A percentile compares a stretch with the other conserved stretches of the same genome.
Conservation (phyloP, 2,113 vertebrate genomes). For the Cryptotis parvus region DNA sequence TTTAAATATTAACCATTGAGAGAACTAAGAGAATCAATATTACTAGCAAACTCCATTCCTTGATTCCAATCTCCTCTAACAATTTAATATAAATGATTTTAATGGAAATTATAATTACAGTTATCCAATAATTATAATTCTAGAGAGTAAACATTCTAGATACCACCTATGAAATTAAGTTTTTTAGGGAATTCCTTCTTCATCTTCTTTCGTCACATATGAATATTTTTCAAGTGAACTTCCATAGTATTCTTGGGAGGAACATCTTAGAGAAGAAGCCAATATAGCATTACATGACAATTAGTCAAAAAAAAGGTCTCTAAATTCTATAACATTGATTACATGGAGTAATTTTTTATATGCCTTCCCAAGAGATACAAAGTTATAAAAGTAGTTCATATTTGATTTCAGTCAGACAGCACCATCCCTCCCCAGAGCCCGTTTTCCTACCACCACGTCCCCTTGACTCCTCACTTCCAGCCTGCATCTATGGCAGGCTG, state of each 20-base stretch:
- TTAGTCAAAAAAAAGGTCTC: neutral
- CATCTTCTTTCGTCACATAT: neutral
- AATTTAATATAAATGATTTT: slow-evolving; percentile 15
- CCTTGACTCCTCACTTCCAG: too few species aligned
- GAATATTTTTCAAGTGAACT: neutral
- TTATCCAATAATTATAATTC: slow-evolving; percentile 35
- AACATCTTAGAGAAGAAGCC: too few species aligned
- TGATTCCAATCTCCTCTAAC: neutral
- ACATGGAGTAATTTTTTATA: too few species aligned
- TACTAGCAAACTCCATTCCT: neutral
- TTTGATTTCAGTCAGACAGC: too few species aligned
- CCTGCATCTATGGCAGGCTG: too few species aligned
- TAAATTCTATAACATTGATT: neutral
- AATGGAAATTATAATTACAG: neutral
- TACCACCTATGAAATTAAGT: neutral
- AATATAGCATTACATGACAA: too few species aligned
- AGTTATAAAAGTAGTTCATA: too few species aligned
- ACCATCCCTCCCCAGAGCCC: too few species aligned
- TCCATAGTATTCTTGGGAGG: slow-evolving; percentile 8
- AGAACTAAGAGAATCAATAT: too few species aligned
- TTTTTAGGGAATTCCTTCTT: neutral
- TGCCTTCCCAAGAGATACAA: too few species aligned
- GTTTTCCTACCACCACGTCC: too few species aligned
- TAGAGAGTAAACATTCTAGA: neutral
- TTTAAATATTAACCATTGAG: too few species aligned